These are phyloP conservation scores for Amiota mariae DNA, from an alignment of 2,888 invertebrate genomes.

Conservation along the genomic window DNA sequence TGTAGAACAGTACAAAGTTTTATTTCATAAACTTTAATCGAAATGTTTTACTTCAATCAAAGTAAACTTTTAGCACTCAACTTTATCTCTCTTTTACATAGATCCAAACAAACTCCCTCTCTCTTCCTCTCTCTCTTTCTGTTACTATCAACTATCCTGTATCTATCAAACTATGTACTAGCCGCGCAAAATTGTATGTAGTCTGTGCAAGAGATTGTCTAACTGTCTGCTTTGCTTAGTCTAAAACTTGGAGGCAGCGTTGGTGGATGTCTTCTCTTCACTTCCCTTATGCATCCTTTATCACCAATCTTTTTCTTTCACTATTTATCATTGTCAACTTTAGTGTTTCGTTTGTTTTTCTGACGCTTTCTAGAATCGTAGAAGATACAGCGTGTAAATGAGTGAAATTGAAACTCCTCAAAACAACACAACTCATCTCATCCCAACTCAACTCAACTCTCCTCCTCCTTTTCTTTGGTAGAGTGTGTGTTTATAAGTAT, in stretches of 20 bases:
- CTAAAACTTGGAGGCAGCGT: conserved; percentile 30
- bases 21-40: conserved; percentile 67
- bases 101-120: conserved; percentile 8
- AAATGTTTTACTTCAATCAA: conserved; percentile 67
- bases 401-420: conserved; percentile 37
- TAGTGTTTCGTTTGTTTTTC: conserved; percentile 64
- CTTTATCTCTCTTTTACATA: conserved; percentile 37
- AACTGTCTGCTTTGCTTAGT: conserved; percentile 3
- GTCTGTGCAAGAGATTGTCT: not conserved
- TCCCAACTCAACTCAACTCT: not conserved
- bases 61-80: conserved; percentile 63
- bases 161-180: not conserved
- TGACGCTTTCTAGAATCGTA: too few relatives aligned
- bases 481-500: not conserved
- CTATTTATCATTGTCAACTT: conserved; percentile 67
- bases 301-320: conserved; percentile 51
- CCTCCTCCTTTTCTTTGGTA: not conserved
- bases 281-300: too few relatives aligned
- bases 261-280: conserved; percentile 32
- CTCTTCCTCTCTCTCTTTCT: not conserved
- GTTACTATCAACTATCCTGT: not conserved
- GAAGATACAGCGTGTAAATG: conserved; percentile 6
- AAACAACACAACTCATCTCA: not conserved
- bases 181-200: too few relatives aligned
- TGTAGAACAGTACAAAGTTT: conserved; percentile 46